A percentile compares a stretch with the other conserved stretches of the same genome.
phyloP scores from a whole-genome alignment of 2,888 invertebrate genomes.

The Patella depressa region DNA sequence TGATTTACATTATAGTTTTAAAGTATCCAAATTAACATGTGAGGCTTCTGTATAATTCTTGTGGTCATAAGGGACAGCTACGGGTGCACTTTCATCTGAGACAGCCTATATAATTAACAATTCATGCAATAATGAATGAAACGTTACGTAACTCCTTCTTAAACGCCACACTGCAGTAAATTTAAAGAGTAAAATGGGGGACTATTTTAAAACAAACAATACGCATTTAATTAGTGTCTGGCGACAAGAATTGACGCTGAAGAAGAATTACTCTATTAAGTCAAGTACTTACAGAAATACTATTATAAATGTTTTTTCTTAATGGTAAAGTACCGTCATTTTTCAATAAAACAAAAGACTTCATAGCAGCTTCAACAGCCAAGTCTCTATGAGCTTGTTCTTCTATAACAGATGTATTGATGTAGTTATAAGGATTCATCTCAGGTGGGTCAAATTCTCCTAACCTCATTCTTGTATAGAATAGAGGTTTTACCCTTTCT shows the following conservation, averaged over 20 bases:
- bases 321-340: constrained; percentile 27
- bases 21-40: too few species aligned
- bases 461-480: constrained; percentile 35
- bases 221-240: too few species aligned
- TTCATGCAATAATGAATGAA: too few species aligned
- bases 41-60: too few species aligned
- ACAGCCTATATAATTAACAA: too few species aligned
- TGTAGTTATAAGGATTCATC: constrained; percentile 49
- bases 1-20: too few species aligned
- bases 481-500: constrained; percentile 29
- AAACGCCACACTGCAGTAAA: too few species aligned
- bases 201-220: too few species aligned
- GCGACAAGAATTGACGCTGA: too few species aligned
- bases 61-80: too few species aligned
- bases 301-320: neutral
- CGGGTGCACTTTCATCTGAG: too few species aligned
- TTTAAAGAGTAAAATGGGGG: constrained; percentile 32
- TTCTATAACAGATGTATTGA: constrained; percentile 42
- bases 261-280: neutral
- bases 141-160: too few species aligned
- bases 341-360: constrained; percentile 50
- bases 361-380: constrained; percentile 41
- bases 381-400: constrained; percentile 40
- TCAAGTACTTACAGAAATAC: neutral
- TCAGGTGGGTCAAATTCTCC: constrained; percentile 39